Evolutionary conservation across 2,113 vertebrate genomes (phyloP).

Genomic region (Theristicus caerulescens): DNA sequence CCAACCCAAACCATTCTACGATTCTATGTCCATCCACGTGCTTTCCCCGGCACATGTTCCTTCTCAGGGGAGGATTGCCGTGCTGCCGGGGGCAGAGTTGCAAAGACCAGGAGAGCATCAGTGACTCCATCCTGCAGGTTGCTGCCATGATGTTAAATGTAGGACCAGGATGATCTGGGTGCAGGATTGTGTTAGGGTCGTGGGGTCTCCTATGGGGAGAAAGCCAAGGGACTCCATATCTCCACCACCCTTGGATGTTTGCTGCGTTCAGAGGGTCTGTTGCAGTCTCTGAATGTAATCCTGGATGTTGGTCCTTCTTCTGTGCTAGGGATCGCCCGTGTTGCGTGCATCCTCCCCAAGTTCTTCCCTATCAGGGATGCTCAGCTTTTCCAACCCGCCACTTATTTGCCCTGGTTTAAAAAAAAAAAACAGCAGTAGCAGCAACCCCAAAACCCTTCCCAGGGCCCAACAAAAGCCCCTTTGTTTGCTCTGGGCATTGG

Average conservation of each 20-base stretch:
- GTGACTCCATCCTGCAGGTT: not conserved
- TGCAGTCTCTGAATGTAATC: not conserved
- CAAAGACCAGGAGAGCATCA: not conserved
- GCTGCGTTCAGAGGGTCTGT: not conserved
- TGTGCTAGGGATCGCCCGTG: not conserved
- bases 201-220: rapidly evolving
- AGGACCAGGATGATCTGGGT: not conserved
- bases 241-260: not conserved
- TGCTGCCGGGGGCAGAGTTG: not conserved
- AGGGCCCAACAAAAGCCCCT: not conserved
- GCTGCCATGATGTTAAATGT: not conserved
- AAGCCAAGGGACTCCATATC: not conserved
- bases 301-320: not conserved
- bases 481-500: constrained; percentile 6
- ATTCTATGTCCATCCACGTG: rapidly evolving
- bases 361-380: not conserved
- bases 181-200: not conserved
- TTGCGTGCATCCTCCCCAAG: not conserved
- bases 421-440: not conserved
- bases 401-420: not conserved
- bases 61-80: not conserved
- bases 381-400: not conserved
- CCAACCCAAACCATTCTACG: rapidly evolving
- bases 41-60: not conserved
- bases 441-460: not conserved